phyloP scores from a whole-genome alignment of 2,797 vertebrate genomes.

The Schizopygopsis malacanthus region DNA sequence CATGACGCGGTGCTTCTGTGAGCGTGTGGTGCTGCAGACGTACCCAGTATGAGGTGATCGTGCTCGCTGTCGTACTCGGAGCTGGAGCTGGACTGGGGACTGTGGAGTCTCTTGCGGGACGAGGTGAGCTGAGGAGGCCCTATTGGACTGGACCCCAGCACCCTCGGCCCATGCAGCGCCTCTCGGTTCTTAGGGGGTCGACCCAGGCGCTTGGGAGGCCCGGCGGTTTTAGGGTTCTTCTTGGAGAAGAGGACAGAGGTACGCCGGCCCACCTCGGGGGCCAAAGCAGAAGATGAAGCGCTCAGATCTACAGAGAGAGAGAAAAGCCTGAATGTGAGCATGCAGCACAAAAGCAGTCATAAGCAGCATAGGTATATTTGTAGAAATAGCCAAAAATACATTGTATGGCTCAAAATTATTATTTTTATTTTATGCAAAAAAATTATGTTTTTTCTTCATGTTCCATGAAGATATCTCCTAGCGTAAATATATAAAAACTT shows the following conservation, averaged over 20 bases:
- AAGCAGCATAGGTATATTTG: too few relatives aligned
- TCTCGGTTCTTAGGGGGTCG: slow-evolving; percentile 97
- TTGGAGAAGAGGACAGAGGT: slow-evolving; percentile 99
- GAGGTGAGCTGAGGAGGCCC: slow-evolving; percentile 91
- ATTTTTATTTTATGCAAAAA: too few relatives aligned
- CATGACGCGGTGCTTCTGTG: not conserved
- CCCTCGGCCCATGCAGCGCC: slow-evolving; percentile 77
- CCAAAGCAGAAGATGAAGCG: slow-evolving; percentile 88
- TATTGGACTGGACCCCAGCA: slow-evolving; percentile 88
- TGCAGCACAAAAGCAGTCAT: too few relatives aligned
- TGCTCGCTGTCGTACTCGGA: slow-evolving; percentile 96
- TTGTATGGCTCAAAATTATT: too few relatives aligned
- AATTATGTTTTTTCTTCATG: too few relatives aligned
- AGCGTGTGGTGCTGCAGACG: not conserved
- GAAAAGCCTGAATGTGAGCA: too few relatives aligned
- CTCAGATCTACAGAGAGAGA: slow-evolving; percentile 80
- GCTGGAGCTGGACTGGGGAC: slow-evolving; percentile 91
- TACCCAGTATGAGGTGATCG: slow-evolving; percentile 90
- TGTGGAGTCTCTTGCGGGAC: slow-evolving; percentile 91
- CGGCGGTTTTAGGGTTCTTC: slow-evolving; percentile 95
- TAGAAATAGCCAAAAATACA: too few relatives aligned
- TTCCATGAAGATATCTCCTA: too few relatives aligned
- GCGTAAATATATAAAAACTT: too few relatives aligned
- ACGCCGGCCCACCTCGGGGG: slow-evolving; percentile 95
- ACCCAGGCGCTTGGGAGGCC: slow-evolving; percentile 94